A percentile compares a stretch with the other conserved stretches of the same genome.
These are phyloP conservation scores for Fundulus diaphanus DNA, from an alignment of 2,797 vertebrate genomes.

Conservation along the genomic window DNA sequence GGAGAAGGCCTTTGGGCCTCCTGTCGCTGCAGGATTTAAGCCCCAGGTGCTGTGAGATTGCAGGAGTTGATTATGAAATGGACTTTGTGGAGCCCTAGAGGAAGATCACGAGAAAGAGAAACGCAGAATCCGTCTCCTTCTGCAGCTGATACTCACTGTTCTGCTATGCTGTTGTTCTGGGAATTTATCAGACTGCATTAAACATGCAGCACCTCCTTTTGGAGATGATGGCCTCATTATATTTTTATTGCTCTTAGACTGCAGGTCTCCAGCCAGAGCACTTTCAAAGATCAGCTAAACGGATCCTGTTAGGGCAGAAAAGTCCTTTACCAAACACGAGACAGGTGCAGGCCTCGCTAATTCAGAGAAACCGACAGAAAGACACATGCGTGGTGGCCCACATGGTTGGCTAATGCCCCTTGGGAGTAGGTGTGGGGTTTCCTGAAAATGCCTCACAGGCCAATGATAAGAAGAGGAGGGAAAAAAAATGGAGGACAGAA, in stretches of 20 bases:
- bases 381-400: not conserved
- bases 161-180: not conserved
- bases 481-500: not conserved
- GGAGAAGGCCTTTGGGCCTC: constrained; percentile 8
- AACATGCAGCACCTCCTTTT: not conserved
- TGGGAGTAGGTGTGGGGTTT: constrained; percentile 11
- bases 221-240: not conserved
- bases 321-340: not conserved
- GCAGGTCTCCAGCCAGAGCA: not conserved
- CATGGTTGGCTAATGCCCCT: not conserved
- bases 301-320: not conserved
- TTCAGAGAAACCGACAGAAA: not conserved
- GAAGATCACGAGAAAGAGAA: not conserved
- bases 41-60: not conserved
- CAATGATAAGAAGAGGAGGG: not conserved
- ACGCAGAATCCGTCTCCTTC: not conserved
- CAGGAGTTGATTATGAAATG: not conserved
- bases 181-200: not conserved
- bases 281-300: not conserved
- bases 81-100: not conserved
- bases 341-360: not conserved
- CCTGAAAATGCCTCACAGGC: not conserved
- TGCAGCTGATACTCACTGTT: not conserved
- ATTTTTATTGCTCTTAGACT: constrained; percentile 4
- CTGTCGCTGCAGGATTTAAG: constrained; percentile 9